Percentiles rank a stretch among this genome's conserved stretches.
phyloP scores from a whole-genome alignment of 2,113 vertebrate genomes.

The Gnathonemus longibarbis region DNA sequence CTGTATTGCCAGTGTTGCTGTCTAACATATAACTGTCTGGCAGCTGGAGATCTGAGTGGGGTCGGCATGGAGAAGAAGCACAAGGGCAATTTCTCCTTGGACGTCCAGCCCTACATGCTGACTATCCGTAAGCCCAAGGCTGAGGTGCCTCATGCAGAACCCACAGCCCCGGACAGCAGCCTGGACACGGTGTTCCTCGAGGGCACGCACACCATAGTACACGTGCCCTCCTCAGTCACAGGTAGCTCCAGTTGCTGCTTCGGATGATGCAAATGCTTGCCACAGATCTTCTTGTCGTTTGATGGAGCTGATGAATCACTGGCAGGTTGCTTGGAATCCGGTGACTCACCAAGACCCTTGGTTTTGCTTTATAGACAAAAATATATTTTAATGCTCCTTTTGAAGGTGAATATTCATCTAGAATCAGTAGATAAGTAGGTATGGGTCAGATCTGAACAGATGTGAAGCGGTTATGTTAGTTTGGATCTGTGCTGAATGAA shows the following conservation, averaged over 20 bases:
- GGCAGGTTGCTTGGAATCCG: neutral
- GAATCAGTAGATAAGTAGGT: neutral
- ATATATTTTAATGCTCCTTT: neutral
- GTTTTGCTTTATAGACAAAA: neutral
- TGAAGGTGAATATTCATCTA: neutral
- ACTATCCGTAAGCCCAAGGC: slow-evolving; percentile 83
- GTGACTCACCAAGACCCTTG: neutral
- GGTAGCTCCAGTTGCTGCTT: slow-evolving; percentile 40
- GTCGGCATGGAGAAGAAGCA: slow-evolving; percentile 77
- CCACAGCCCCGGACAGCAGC: slow-evolving; percentile 71
- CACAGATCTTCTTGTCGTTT: neutral
- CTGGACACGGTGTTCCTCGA: slow-evolving; percentile 75
- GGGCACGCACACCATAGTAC: slow-evolving; percentile 63
- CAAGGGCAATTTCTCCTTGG: slow-evolving; percentile 88
- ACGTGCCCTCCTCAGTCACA: slow-evolving; percentile 54
- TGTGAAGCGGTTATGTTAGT: neutral
- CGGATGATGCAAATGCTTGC: neutral
- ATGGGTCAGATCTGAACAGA: neutral
- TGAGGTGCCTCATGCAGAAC: slow-evolving; percentile 57
- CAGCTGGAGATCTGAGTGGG: slow-evolving; percentile 47
- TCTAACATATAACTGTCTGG: neutral
- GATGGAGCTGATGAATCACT: neutral
- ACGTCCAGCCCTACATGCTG: slow-evolving; percentile 91
- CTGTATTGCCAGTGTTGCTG: neutral
- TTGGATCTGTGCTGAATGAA: neutral